Evolutionary conservation across 2,113 vertebrate species (phyloP).

Genomic region (Oenanthe oenanthe): DNA sequence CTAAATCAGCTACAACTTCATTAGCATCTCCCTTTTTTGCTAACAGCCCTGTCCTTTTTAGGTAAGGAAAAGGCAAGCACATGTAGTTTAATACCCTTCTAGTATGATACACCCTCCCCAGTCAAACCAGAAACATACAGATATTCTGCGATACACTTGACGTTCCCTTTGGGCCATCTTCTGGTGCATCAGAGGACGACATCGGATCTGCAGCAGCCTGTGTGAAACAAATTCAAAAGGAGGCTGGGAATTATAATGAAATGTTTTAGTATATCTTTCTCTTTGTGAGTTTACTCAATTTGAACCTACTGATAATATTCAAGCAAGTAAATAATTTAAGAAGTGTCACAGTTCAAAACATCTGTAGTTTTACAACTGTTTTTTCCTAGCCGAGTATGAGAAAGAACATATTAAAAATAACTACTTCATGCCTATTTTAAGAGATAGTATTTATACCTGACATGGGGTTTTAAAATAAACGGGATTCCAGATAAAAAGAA

Average conservation of each 20-base stretch:
- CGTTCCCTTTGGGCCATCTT: slow-evolving; percentile 62
- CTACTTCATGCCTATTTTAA: neutral
- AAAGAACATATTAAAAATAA: neutral
- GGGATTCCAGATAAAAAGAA: neutral
- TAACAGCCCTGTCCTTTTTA: neutral
- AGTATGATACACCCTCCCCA: neutral
- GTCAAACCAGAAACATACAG: slow-evolving; percentile 71
- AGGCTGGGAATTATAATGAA: slow-evolving; percentile 20
- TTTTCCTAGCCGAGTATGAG: neutral
- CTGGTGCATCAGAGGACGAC: slow-evolving; percentile 45
- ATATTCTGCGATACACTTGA: slow-evolving; percentile 72
- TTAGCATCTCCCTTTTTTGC: neutral
- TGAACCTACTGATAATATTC: neutral
- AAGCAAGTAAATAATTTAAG: slow-evolving; percentile 15
- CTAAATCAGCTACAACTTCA: neutral
- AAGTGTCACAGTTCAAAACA: neutral
- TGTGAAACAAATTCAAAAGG: slow-evolving; percentile 14
- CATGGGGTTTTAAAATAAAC: neutral
- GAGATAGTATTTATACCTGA: neutral
- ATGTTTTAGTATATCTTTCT: neutral
- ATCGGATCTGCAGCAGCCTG: slow-evolving; percentile 66
- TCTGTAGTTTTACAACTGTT: neutral
- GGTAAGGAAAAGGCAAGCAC: neutral
- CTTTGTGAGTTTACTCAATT: neutral
- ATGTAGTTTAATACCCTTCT: neutral